Conservation (phyloP, 1,140 invertebrate genomes). For the Psilanteris sp. region DNA sequence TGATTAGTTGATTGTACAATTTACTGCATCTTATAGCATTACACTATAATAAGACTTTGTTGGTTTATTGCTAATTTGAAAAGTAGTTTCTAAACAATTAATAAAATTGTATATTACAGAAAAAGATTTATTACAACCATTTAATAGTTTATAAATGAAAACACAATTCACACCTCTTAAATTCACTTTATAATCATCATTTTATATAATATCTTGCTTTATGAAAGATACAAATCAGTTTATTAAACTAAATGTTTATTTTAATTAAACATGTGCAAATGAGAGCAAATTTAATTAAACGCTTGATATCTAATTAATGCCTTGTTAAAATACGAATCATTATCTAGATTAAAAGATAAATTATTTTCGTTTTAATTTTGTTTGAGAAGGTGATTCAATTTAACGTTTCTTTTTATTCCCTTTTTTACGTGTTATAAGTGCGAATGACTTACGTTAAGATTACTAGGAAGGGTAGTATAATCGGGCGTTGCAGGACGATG, state of each 20-base stretch:
- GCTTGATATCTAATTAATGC: conserved; percentile 11
- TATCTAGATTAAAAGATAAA: conserved; percentile 1
- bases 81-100: too few relatives aligned
- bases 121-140: too few relatives aligned
- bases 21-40: too few relatives aligned
- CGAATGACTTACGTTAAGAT: conserved; percentile 72
- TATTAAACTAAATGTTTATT: conserved; percentile 9
- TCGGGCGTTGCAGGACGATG: conserved; percentile 83
- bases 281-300: conserved; percentile 14
- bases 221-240: conserved; percentile 9
- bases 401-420: not conserved
- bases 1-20: too few relatives aligned
- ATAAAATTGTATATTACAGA: too few relatives aligned
- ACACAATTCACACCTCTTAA: too few relatives aligned
- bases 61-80: too few relatives aligned
- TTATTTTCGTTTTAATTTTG: conserved; percentile 15
- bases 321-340: conserved; percentile 11
- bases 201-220: conserved; percentile 17
- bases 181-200: too few relatives aligned
- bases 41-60: too few relatives aligned
- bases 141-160: too few relatives aligned
- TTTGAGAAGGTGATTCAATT: conserved; percentile 6
- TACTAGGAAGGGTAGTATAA: conserved; percentile 85
- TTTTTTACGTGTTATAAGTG: conserved; percentile 6
- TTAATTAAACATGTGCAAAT: conserved; percentile 12